Evolutionary conservation across 2,888 invertebrate species (phyloP), one percentile per base, ranked within the genome.

Genomic region (Stramonita haemastoma): DNA sequence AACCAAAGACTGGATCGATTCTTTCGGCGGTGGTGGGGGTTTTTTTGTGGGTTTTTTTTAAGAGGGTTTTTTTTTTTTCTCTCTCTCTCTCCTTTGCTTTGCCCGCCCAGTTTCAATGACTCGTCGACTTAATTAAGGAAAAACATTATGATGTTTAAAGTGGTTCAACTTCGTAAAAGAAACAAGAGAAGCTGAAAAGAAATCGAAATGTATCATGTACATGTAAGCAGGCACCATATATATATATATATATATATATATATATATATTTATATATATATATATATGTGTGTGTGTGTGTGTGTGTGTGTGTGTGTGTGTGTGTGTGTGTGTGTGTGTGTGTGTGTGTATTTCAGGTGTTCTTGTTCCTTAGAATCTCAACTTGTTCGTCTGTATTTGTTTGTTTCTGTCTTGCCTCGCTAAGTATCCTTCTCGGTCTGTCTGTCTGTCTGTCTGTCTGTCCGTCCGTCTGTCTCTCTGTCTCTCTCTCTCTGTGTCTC

Each of bases 281-380:
- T 0, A 22, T 22, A 8, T n/a, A 11, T n/a, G 73, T 73, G 73
- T 73, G 73, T 73, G 73, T 73, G 79, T 79, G 19, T 79, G 34
- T 79, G 79, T 34, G 79, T 79, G 77, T 79, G 79, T 32, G 73
- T 73, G 73, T 73, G 73, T 73, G 73, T 73, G 73, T n/a, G 11
- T 73, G 73, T n/a, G 73, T 73, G 73, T n/a, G 73, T 73, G 73
- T n/a, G 73, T 73, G 73, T n/a, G 73, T 73, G 73, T n/a, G 73
- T 73, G 73, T 73, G 73, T 73, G 73, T 73, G 73, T 73, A n/a
- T 73, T 17, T 73, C 22, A 22, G 73, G 8, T 60, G 17, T 22
- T 60, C 17, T 60, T 60, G 60, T 19, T 60, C 17, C 22, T 15
- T 60, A 15, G 22, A 60, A 60, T 60, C 17, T 60, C 13, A 60